These are phyloP conservation scores for Drosophila mayaguana DNA, from an alignment of 2,888 invertebrate species.

Conservation along the genomic window DNA sequence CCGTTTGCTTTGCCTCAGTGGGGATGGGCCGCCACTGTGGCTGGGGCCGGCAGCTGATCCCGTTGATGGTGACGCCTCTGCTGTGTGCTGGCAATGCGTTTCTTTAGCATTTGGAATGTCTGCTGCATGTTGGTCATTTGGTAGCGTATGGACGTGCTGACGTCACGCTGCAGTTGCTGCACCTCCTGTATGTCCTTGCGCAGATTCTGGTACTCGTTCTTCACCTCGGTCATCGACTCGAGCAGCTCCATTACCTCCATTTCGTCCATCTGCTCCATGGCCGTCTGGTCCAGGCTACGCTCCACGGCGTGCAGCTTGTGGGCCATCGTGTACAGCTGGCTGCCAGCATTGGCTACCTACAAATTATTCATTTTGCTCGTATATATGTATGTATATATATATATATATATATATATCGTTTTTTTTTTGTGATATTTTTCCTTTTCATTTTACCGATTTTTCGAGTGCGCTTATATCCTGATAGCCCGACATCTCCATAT, in stretches of 20 bases:
- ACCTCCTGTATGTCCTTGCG: conserved; percentile 92
- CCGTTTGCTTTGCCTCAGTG: conserved; percentile 20
- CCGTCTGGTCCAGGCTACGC: conserved; percentile 84
- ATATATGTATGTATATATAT: too few relatives aligned
- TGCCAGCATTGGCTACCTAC: conserved; percentile 91
- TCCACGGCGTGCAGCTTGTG: conserved; percentile 91
- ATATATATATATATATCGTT: too few relatives aligned
- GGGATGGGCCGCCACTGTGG: conserved; percentile 23
- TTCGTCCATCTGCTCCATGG: conserved; percentile 85
- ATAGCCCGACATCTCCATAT: conserved; percentile 72
- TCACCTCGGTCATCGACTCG: conserved; percentile 91
- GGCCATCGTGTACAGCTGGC: conserved; percentile 90
- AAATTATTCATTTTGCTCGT: too few relatives aligned
- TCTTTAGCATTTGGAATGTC: conserved; percentile 90
- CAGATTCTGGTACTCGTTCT: conserved; percentile 92
- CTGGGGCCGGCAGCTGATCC: conserved; percentile 22
- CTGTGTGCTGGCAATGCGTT: conserved; percentile 87
- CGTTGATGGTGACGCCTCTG: conserved; percentile 50
- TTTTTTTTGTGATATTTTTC: too few relatives aligned
- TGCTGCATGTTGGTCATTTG: conserved; percentile 89
- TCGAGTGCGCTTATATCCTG: conserved; percentile 82
- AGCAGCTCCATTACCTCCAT: conserved; percentile 90
- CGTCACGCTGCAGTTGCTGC: conserved; percentile 91
- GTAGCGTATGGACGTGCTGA: conserved; percentile 90
- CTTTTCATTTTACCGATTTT: conserved; percentile 74